Evolutionary conservation across 2,888 invertebrate genomes (phyloP).

Genomic region (Drosophila stalkeri): DNA sequence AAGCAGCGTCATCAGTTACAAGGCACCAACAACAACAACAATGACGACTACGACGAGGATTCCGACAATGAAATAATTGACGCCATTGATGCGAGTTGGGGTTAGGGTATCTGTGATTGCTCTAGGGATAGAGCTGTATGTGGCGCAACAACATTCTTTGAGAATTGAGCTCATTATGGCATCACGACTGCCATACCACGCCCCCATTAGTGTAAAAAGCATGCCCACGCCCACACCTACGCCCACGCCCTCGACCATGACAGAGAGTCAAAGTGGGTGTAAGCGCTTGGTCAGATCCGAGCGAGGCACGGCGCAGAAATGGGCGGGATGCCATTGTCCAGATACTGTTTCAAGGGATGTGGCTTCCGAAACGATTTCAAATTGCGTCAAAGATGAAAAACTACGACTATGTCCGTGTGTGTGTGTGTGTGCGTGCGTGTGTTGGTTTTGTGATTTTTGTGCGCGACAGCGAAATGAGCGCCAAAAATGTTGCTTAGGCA

Average conservation of each 20-base stretch:
- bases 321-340: slow-evolving; percentile 41
- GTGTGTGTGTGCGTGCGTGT: slow-evolving; percentile 12
- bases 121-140: slow-evolving; percentile 12
- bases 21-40: slow-evolving; percentile 41
- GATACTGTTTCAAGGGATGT: slow-evolving; percentile 35
- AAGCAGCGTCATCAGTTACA: slow-evolving; percentile 80
- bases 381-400: slow-evolving; percentile 70
- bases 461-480: slow-evolving; percentile 67
- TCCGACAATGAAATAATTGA: slow-evolving; percentile 82
- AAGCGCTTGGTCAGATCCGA: slow-evolving; percentile 23
- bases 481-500: slow-evolving; percentile 69
- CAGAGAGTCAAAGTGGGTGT: slow-evolving; percentile 49
- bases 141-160: slow-evolving; percentile 69
- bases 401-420: slow-evolving; percentile 33
- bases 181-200: slow-evolving; percentile 71
- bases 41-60: slow-evolving; percentile 34
- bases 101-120: slow-evolving; percentile 23
- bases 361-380: slow-evolving; percentile 69
- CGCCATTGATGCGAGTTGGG: slow-evolving; percentile 77
- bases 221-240: slow-evolving; percentile 56
- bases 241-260: slow-evolving; percentile 17
- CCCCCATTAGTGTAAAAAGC: slow-evolving; percentile 80
- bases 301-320: slow-evolving; percentile 23
- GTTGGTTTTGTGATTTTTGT: slow-evolving; percentile 56
- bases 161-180: slow-evolving; percentile 82